Percentiles rank a stretch among this genome's conserved stretches.
Evolutionary conservation across 1,140 invertebrate species (phyloP).

Genomic region (Pantala flavescens): DNA sequence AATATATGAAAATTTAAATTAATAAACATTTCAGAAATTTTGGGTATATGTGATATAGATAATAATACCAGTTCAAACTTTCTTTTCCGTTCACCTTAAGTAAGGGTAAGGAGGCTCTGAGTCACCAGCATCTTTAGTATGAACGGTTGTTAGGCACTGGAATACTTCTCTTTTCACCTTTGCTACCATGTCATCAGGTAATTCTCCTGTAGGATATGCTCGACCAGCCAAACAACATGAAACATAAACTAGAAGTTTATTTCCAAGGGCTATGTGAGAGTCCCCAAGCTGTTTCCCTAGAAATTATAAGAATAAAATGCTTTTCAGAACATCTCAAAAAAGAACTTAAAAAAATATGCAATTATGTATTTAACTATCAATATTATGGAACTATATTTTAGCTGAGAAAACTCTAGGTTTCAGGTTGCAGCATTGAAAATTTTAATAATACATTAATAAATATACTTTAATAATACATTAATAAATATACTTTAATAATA

Average conservation of each 20-base stretch:
- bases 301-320: slow-evolving; percentile 17
- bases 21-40: too few species aligned
- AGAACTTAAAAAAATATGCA: too few species aligned
- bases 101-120: slow-evolving; percentile 67
- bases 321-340: not conserved
- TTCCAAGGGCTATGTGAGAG: slow-evolving; percentile 52
- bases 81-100: slow-evolving; percentile 35
- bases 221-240: slow-evolving; percentile 88
- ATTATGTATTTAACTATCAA: too few species aligned
- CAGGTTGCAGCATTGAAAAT: too few species aligned
- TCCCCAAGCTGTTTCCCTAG: slow-evolving; percentile 28
- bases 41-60: too few species aligned
- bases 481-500: too few species aligned
- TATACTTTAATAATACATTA: too few species aligned
- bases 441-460: too few species aligned
- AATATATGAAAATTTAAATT: too few species aligned
- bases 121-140: slow-evolving; percentile 53
- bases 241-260: slow-evolving; percentile 83
- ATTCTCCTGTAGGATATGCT: slow-evolving; percentile 76
- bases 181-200: slow-evolving; percentile 56
- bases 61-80: too few species aligned
- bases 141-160: slow-evolving; percentile 41
- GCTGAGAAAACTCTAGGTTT: too few species aligned
- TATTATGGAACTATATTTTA: too few species aligned
- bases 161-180: slow-evolving; percentile 31